Base-by-base conservation (phyloP, 2,888 invertebrate species). In the Ypsolopha scabrella region DNA sequence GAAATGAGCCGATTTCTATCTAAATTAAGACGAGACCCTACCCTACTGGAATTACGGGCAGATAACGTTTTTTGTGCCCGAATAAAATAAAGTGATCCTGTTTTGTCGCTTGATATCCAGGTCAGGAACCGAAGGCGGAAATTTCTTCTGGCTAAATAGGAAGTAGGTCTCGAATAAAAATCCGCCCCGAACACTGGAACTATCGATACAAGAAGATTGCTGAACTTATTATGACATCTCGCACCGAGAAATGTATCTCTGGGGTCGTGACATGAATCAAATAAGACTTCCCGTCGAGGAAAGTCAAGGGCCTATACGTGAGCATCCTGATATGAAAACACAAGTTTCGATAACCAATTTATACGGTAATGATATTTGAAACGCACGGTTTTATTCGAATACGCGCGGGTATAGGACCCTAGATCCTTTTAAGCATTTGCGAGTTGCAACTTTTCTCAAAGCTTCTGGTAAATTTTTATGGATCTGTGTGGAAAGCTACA, bases 161-260 rank as follows among this genome's bases (percentile, higher is more conserved):
- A 36, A 34, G 1, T 46, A 35, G 7, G 46, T 11, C 35, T 47
- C 11, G 14, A 47, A 37, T 13, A 47, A 8, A 7, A 37, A 36
- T 36, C 14, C 8, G 54, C 58, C 59, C 53, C 60, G 62, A 66
- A 67, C 35, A 9, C 13, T 63, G 58, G 55, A 65, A 61, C 57
- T 60, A 64, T 63, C 54, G 59, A 60, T 64, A 61, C 53, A 60
- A 55, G 56, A 50, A 50, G 58, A 58, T 41, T 52, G 48, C 49
- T 37, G 37, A 60, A 57, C 57, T 64, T 61, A 55, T 61, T 65
- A 61, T 63, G 61, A 64, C 61, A 67, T 67, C 62, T 62, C 50
- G 58, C 55, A 58, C 61, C 56, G 52, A 10, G 39, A 38, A 34
- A 45, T 54, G 59, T 53, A 55, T 55, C 52, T 48, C 50, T 48